A percentile compares a stretch with the other conserved stretches of the same genome.
Evolutionary conservation across 2,113 vertebrate genomes (phyloP).

Genomic region (Rousettus leschenaultii): DNA sequence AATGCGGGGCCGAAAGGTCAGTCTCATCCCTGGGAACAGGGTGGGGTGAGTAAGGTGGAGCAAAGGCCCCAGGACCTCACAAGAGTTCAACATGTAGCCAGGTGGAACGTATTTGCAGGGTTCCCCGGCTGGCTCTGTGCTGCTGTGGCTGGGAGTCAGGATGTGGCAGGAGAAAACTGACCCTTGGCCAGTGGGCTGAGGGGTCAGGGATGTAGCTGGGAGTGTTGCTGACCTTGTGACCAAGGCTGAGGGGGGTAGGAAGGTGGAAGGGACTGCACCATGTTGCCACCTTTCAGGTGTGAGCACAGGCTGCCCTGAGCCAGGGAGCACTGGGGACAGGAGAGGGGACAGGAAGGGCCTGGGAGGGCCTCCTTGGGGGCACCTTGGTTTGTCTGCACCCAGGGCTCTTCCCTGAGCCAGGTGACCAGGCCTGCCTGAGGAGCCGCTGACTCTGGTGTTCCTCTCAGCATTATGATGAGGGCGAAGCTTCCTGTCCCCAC

Average conservation of each 20-base stretch:
- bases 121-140: background rate
- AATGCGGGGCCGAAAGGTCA: background rate
- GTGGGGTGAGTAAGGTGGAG: no score
- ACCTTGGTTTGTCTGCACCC: background rate
- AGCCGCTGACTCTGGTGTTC: background rate
- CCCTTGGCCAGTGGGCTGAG: accelerated
- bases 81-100: accelerated
- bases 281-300: background rate
- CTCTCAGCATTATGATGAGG: background rate
- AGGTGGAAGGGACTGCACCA: accelerated
- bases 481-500: background rate
- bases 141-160: background rate
- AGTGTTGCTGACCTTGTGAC: background rate
- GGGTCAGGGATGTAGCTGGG: background rate
- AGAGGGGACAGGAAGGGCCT: background rate
- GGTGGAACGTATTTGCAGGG: no score
- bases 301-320: no score
- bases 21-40: background rate
- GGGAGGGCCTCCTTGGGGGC: background rate
- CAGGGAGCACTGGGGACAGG: accelerated
- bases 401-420: background rate
- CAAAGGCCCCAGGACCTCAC: background rate
- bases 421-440: background rate
- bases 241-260: accelerated
- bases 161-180: background rate